phyloP scores from a whole-genome alignment of 2,797 vertebrate species.

The Enteromius argenteus region DNA sequence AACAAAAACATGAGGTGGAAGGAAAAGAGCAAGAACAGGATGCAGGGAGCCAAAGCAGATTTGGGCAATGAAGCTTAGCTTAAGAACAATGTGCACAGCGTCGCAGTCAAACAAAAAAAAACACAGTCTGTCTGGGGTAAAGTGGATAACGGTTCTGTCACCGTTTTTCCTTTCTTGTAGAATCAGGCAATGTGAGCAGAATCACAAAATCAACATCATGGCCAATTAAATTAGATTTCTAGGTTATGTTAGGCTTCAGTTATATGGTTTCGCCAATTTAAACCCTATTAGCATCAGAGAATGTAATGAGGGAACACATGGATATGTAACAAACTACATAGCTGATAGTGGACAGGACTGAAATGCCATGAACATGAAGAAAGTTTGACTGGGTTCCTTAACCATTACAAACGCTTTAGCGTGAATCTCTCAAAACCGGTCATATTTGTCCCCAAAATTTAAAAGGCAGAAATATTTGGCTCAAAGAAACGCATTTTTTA shows the following conservation, averaged over 20 bases:
- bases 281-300: neutral
- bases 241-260: neutral
- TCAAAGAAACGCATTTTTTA: neutral
- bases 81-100: constrained; percentile 33
- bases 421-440: neutral
- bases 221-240: neutral
- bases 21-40: constrained; percentile 3
- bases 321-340: constrained; percentile 14
- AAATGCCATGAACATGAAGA: constrained; percentile 22
- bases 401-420: neutral
- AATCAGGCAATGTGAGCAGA: neutral
- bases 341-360: neutral
- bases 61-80: constrained; percentile 32
- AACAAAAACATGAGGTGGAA: constrained; percentile 12
- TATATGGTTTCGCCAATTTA: neutral
- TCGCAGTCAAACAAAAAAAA: neutral
- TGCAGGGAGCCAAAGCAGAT: constrained; percentile 5
- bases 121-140: constrained; percentile 8
- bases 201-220: neutral
- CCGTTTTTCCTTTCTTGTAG: neutral
- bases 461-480: neutral
- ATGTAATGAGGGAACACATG: neutral
- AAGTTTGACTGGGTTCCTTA: neutral
- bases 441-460: neutral
- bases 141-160: constrained; percentile 7